These are phyloP conservation scores for Rugalucina vietnamica DNA, from an alignment of 2,888 invertebrate genomes.

Conservation along the genomic window DNA sequence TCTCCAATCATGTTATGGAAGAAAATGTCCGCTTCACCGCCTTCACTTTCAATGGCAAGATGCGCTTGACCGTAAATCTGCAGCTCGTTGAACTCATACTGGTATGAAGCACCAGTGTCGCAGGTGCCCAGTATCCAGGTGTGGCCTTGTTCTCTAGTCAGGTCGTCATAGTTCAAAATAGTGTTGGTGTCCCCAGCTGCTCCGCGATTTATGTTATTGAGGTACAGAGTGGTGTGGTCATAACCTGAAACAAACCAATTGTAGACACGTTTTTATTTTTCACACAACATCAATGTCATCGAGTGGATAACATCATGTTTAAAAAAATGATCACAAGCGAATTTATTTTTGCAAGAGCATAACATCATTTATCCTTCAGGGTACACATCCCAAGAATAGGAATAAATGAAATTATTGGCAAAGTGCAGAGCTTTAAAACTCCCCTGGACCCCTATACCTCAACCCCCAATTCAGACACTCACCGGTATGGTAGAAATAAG, in stretches of 20 bases:
- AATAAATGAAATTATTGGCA: no score
- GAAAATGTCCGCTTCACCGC: constrained; percentile 57
- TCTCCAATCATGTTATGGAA: constrained; percentile 77
- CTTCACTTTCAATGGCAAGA: constrained; percentile 69
- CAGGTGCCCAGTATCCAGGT: constrained; percentile 72
- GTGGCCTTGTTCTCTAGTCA: constrained; percentile 66
- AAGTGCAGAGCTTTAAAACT: no score
- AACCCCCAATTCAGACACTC: not conserved
- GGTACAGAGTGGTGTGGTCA: constrained; percentile 70
- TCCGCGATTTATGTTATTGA: constrained; percentile 74
- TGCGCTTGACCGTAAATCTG: constrained; percentile 76
- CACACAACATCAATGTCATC: no score
- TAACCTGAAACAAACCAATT: constrained; percentile 59
- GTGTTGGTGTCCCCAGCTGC: constrained; percentile 60
- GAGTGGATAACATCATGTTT: no score
- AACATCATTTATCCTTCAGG: no score
- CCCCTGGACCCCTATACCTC: no score
- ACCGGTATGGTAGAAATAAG: constrained; percentile 76
- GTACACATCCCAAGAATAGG: no score
- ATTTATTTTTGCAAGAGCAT: no score
- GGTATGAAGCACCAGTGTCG: not conserved
- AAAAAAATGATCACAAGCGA: no score
- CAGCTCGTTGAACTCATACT: constrained; percentile 72
- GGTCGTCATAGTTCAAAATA: constrained; percentile 64
- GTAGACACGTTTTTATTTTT: no score